Base-by-base conservation (phyloP, 1,140 invertebrate genomes). In the Oreohelix idahoensis region DNA sequence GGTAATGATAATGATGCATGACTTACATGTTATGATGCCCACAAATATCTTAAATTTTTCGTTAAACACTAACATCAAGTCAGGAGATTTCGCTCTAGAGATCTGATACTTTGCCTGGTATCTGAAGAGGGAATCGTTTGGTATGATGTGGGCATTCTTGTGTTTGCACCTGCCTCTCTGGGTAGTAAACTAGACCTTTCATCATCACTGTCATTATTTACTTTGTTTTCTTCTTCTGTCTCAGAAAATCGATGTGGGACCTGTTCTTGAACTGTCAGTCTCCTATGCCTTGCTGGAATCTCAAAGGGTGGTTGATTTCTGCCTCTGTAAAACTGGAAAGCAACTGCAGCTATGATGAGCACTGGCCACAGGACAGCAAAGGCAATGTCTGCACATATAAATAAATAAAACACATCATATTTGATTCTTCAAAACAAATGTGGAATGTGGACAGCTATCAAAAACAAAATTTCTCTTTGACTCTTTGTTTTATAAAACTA, bases 261-360 rank as follows among this genome's bases (percentile, higher is more conserved):
- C 51, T 58, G 51, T 4, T 2, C 10, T 32, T 29, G 63, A 32
- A 32, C 63, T 32, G 63, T 35, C n/a, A 32, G 17, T 58, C 53
- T 15, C 13, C 5, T 15, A 23, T 35, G 63, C 29, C 71, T 74
- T 39, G 36, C 38, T 42, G 71, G 71, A 26, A 74, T 74, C 10
- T 39, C 38, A 49, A 74, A 74, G 29, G 71, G 20, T 42, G 38
- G 38, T 26, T 49, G 35, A 23, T 74, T 39, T 39, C 71, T 39
- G 23, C 42, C 23, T 42, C 71, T 74, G 32, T 74, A 74, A 39
- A 49, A 42, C 71, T 74, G 71, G 71, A 74, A 74, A 39, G n/a
- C 23, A n/a, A 49, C 38, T 23, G 36, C 71, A 26, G 42, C 38
- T 10, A 74, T 74, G 42, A 26, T 26, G 23, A 74, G n/a, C 10